Evolutionary conservation across 2,113 vertebrate genomes (phyloP), one percentile per base, ranked within the genome.

Genomic region (Sceloporus undulatus): DNA sequence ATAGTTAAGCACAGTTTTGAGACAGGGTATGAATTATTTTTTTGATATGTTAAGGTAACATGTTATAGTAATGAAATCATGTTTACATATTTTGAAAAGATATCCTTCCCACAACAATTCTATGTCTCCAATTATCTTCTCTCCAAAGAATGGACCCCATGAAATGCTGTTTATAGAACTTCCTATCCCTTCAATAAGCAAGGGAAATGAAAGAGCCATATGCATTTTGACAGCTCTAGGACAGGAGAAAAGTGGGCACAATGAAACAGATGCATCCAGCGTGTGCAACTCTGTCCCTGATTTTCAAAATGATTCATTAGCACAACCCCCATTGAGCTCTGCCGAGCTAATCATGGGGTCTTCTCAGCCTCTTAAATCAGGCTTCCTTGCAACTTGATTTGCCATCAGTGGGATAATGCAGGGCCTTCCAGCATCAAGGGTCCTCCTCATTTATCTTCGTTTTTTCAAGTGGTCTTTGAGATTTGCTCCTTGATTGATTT

Each of bases 291-390:
- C 19, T 52, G 19, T 48, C 38, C 56, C 38, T 42, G 40, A 65
- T 85, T 85, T 82, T 84, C 87, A 38, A 85, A 92, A 68, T 5
- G 9, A 6, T 52, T 84, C 70, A 78, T 8, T 52, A 82, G 66
- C 14, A 25, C 13, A 29, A 54, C 59, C 19, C 54, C 77, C 5
- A 14, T 62, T 42, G 13, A 40, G 83, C 59, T 75, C 27, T 52
- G 29, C n/a, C 16, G 85, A 80, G 81, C 77, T 38, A 62, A 0
- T 16, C 68, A 5, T 34, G 2, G n/a, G 38, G 8, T 56, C 18
- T 38, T 79, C 90, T 89, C 85, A 90, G 84, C 27, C 65, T 94
- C 76, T 42, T 71, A 76, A 85, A 77, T 1, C n/a, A 74, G 75
- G 66, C 87, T 92, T 84, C 42, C 21, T 5, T 40, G 21, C 1